phyloP scores from a whole-genome alignment of 1,140 invertebrate species.

The Philopotamus ludificatus region DNA sequence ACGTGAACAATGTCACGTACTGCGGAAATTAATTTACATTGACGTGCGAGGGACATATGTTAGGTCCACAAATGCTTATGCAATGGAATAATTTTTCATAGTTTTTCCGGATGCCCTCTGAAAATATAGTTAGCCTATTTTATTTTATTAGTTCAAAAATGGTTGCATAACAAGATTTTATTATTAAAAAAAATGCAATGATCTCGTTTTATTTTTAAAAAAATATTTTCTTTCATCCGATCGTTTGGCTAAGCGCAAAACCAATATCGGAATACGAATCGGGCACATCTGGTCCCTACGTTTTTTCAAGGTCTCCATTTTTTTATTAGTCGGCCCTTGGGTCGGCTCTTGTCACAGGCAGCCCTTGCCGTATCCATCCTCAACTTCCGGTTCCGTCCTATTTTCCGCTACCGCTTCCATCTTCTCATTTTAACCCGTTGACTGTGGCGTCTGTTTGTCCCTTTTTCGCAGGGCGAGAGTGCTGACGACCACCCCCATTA shows the following conservation, averaged over 20 bases:
- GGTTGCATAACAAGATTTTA: not conserved
- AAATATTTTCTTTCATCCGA: too few relatives aligned
- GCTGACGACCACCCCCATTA: not conserved
- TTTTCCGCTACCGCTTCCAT: not conserved
- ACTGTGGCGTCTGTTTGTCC: not conserved
- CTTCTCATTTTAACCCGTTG: not conserved
- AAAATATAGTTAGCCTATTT: too few relatives aligned
- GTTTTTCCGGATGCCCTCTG: too few relatives aligned
- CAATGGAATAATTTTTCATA: too few relatives aligned
- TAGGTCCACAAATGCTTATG: too few relatives aligned
- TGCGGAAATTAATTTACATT: too few relatives aligned
- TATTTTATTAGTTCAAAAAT: too few relatives aligned
- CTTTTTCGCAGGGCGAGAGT: not conserved
- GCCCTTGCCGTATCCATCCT: slow-evolving; percentile 2
- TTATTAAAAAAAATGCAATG: not conserved
- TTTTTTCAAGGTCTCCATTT: not conserved
- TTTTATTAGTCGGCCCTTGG: slow-evolving; percentile 1
- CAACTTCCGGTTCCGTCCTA: slow-evolving; percentile 4
- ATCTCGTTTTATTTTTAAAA: too few relatives aligned
- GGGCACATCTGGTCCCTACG: not conserved
- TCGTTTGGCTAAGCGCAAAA: not conserved
- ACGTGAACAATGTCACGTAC: too few relatives aligned
- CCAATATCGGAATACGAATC: slow-evolving; percentile 4
- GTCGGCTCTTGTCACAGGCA: slow-evolving; percentile 1
- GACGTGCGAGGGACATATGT: too few relatives aligned